These are phyloP conservation scores for Ophion slaviceki DNA, from an alignment of 2,888 invertebrate species.

Conservation along the genomic window DNA sequence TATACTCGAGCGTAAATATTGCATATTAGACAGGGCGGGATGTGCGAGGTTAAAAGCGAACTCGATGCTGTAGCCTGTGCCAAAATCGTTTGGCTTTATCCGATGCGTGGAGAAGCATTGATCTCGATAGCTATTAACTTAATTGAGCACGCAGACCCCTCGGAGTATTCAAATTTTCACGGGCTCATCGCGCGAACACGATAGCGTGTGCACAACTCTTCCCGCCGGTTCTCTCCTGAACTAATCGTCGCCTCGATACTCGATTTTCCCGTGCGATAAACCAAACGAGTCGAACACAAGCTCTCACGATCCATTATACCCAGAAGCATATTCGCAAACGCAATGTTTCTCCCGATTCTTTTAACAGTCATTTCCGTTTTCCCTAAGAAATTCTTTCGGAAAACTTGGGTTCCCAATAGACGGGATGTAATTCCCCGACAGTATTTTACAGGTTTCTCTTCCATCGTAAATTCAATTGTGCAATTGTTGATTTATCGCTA, in stretches of 20 bases:
- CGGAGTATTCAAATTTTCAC: slow-evolving; percentile 63
- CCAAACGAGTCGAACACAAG: slow-evolving; percentile 41
- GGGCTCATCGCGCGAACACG: slow-evolving; percentile 16
- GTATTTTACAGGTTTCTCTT: not conserved
- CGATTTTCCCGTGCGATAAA: slow-evolving; percentile 59
- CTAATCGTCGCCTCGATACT: slow-evolving; percentile 38
- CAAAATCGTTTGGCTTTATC: slow-evolving; percentile 45
- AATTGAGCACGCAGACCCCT: slow-evolving; percentile 54
- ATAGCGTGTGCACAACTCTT: slow-evolving; percentile 2
- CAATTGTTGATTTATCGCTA: no score
- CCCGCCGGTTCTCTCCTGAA: slow-evolving; percentile 33
- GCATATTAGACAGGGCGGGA: slow-evolving; percentile 9
- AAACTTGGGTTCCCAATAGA: not conserved
- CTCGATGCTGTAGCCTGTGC: slow-evolving; percentile 21
- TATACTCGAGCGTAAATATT: not conserved
- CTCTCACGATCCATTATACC: slow-evolving; percentile 25
- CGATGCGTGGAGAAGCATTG: slow-evolving; percentile 63
- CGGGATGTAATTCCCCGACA: not conserved
- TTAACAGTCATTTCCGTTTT: slow-evolving; percentile 1
- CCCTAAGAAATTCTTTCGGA: no score
- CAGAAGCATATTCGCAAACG: slow-evolving; percentile 47
- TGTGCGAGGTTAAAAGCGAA: slow-evolving; percentile 33
- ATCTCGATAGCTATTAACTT: slow-evolving; percentile 64
- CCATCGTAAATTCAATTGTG: no score
- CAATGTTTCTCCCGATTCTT: slow-evolving; percentile 27